Evolutionary conservation across 2,888 invertebrate genomes (phyloP), one percentile per base, ranked within the genome.

Genomic region (Agrilus mali): DNA sequence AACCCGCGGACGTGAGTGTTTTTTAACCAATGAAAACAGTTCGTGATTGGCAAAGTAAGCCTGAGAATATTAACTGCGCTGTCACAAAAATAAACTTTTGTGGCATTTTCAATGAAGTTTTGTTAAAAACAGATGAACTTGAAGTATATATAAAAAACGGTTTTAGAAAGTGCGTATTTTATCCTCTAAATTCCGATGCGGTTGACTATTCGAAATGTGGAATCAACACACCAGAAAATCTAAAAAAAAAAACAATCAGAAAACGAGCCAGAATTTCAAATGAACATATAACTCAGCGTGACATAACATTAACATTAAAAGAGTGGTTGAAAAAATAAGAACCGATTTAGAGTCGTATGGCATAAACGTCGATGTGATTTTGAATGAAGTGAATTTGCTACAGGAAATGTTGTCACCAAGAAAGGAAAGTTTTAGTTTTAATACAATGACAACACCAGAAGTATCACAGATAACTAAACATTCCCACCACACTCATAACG

Each of bases 21-120:
- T 59, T 59, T 45, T 48, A 51, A 12, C 55, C 56, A 7, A 43
- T 59, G 22, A 60, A 60, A 43, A 46, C 51, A 22, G 51, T 54
- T 7, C 41, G 50, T 40, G 44, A 44, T 7, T 52, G 51, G 49
- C 53, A 54, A 40, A 45, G 40, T 32, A 41, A 41, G 42, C 45
- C 44, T 31, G 51, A 54, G 47, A 51, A 51, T 40, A 35, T 38
- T 7, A 50, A 52, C 27, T 42, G 38, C 33, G 31, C 35, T 8
- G 22, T 58, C 10, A 54, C 55, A 33, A 60, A 57, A 52, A 14
- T 44, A 16, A 51, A 50, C 6, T 59, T 61, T 48, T 50, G 49
- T 37, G 47, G 51, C 27, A 33, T 56, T 22, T 51, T 60, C 22
- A 42, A 47, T 36, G 34, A 42, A 38, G 45, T 47, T 14, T 39